Conservation (phyloP, 2,888 invertebrate genomes). For the Scelioninae gen. 1 region DNA sequence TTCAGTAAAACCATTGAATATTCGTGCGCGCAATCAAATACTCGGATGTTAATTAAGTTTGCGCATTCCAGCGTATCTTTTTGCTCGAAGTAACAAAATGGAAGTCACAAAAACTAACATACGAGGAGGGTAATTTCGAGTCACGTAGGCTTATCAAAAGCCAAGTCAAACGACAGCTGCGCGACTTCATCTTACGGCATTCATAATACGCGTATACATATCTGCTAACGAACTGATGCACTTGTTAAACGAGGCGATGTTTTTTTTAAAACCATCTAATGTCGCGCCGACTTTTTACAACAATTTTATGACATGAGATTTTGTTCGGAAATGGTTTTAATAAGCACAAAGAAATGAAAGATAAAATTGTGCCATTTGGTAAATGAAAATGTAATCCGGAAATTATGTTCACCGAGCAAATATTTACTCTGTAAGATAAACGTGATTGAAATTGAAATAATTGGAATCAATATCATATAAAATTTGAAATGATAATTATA, state of each 20-base stretch:
- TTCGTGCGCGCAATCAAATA: constrained; percentile 31
- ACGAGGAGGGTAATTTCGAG: constrained; percentile 1
- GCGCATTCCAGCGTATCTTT: not conserved
- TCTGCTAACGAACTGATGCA: constrained; percentile 15
- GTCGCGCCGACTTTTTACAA: constrained; percentile 3
- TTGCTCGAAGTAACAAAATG: not conserved
- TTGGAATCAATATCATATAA: not conserved
- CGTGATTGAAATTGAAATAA: constrained; percentile 1
- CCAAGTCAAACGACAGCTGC: not conserved
- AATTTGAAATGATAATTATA: not conserved
- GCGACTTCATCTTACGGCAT: constrained; percentile 5
- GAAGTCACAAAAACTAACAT: constrained; percentile 3
- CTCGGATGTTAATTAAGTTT: constrained; percentile 35
- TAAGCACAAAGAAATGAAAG: not conserved
- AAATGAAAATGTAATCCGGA: not conserved
- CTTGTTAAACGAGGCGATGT: constrained; percentile 26
- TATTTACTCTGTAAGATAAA: not conserved
- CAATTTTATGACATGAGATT: not conserved
- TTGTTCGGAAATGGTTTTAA: not conserved
- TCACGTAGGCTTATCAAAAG: constrained; percentile 10
- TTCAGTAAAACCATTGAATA: constrained; percentile 31
- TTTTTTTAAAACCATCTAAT: constrained; percentile 21
- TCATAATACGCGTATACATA: constrained; percentile 3
- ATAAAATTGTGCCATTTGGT: constrained; percentile 1
- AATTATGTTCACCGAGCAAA: not conserved